A percentile compares a stretch with the other conserved stretches of the same genome.
Evolutionary conservation across 2,888 invertebrate species (phyloP).

Genomic region (Monopis laevigella): DNA sequence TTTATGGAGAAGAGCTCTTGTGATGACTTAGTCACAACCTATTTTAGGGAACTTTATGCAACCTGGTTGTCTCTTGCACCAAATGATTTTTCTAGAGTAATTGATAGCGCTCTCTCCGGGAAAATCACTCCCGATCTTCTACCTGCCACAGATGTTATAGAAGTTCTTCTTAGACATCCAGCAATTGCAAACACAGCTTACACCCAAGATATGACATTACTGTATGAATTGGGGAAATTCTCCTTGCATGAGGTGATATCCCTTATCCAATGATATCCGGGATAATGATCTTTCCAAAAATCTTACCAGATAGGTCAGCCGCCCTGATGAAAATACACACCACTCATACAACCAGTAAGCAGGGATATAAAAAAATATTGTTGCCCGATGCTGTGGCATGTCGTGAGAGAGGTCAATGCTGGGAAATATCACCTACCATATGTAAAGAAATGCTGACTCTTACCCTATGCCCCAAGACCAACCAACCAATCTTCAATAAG

Average conservation of each 20-base stretch:
- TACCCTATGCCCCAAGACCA: no score
- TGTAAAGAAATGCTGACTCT: no score
- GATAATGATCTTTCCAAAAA: no score
- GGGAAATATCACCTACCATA: no score
- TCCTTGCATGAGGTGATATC: neutral
- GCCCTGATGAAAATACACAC: no score
- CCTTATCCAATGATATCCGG: no score
- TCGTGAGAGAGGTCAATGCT: no score
- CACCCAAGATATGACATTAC: neutral
- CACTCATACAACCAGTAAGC: no score
- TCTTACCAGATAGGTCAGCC: no score
- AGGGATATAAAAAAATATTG: no score
- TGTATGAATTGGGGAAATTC: slow-evolving; percentile 3
- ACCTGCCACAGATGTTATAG: neutral
- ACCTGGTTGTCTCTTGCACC: slow-evolving; percentile 4
- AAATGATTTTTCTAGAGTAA: neutral
- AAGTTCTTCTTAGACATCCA: slow-evolving; percentile 1
- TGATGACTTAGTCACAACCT: slow-evolving; percentile 1
- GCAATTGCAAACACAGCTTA: slow-evolving; percentile 2
- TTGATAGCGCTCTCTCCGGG: slow-evolving; percentile 3
- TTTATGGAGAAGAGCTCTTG: slow-evolving; percentile 3
- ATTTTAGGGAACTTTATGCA: neutral
- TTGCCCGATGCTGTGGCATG: no score
- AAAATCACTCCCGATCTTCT: slow-evolving; percentile 3
- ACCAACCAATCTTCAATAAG: no score